Evolutionary conservation across 2,888 invertebrate species (phyloP), one percentile per base, ranked within the genome.

Genomic region (Linnaemya vulpina): DNA sequence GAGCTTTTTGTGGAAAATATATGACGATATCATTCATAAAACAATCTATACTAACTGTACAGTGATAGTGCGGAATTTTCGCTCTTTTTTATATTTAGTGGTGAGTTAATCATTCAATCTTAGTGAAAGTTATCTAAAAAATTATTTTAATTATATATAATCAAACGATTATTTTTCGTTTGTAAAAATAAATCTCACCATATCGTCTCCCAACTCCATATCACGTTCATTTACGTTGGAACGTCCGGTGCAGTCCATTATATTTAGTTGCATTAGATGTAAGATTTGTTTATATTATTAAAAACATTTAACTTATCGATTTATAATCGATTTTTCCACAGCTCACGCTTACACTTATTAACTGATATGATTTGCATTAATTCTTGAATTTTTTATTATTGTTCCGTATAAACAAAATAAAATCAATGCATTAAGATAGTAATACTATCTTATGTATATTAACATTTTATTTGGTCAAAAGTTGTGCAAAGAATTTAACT

Each of bases 201-300:
- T 87, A 60, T 89, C 88, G 73, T 89, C 89, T 58, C 86, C 88
- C 60, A 89, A 81, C 80, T 88, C 89, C 81, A 88, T 87, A 75
- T 88, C 89, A 73, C 87, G 87, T 88, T 88, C 89, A 81, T 84
- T 75, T 84, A 87, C 81, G 86, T 87, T 88, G 82, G 87, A 88
- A 87, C 88, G 88, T 60, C 82, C 83, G 82, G 86, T 87, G 84
- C 89, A 88, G 87, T 89, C 88, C 89, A 89, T 89, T 58, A 73
- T 86, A 79, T 85, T 86, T n/a, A 88, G 71, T 86, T 87, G 88
- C 88, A 87, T 88, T 86, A 70, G 85, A 43, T 74, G 74, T n/a
- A 60, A 79, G 74, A 68, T 79, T 63, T 5, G 30, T 30, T 30
- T 76, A 63, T 25, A 46, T 68, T 25, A 25, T 5, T 30, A 71